A percentile compares a stretch with the other conserved stretches of the same genome.
Evolutionary conservation across 2,797 vertebrate species (phyloP).

Genomic region (Carapus acus): DNA sequence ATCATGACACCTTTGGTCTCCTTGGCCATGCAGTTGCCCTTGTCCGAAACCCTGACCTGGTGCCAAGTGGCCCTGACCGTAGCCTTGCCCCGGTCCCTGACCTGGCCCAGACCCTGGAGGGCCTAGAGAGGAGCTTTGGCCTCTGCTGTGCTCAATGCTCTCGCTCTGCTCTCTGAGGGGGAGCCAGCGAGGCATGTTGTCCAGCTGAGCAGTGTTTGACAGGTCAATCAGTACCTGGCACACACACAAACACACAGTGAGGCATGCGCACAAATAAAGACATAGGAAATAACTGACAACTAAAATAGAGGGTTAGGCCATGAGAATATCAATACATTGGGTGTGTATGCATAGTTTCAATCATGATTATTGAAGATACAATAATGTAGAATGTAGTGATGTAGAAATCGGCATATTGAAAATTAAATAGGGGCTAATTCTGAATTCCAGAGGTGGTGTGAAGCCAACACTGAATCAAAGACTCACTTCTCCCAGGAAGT

Average conservation of each 20-base stretch:
- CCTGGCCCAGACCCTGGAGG: slow-evolving; percentile 62
- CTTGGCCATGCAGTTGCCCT: slow-evolving; percentile 44
- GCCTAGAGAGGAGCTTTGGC: slow-evolving; percentile 78
- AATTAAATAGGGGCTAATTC: too few relatives aligned
- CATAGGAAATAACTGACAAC: too few relatives aligned
- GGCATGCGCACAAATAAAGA: neutral
- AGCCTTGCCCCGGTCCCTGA: slow-evolving; percentile 43
- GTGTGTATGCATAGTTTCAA: too few relatives aligned
- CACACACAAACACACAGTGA: slow-evolving; percentile 2
- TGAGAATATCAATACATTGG: too few relatives aligned
- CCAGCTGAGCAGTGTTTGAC: slow-evolving; percentile 84
- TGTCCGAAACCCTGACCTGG: slow-evolving; percentile 53
- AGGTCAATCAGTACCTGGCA: slow-evolving; percentile 92
- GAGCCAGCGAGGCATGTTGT: slow-evolving; percentile 94
- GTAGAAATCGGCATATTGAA: too few relatives aligned
- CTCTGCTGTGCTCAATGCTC: slow-evolving; percentile 85
- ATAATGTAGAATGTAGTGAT: too few relatives aligned
- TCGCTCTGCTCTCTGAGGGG: slow-evolving; percentile 92
- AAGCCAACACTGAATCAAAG: slow-evolving; percentile 18
- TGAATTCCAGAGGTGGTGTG: too few relatives aligned
- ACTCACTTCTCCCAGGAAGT: slow-evolving; percentile 97
- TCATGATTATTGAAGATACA: too few relatives aligned
- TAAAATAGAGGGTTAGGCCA: too few relatives aligned
- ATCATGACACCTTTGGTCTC: slow-evolving; percentile 75
- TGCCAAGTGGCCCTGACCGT: slow-evolving; percentile 43